Conservation (phyloP, 2,888 invertebrate species). For the Linyphia triangularis region DNA sequence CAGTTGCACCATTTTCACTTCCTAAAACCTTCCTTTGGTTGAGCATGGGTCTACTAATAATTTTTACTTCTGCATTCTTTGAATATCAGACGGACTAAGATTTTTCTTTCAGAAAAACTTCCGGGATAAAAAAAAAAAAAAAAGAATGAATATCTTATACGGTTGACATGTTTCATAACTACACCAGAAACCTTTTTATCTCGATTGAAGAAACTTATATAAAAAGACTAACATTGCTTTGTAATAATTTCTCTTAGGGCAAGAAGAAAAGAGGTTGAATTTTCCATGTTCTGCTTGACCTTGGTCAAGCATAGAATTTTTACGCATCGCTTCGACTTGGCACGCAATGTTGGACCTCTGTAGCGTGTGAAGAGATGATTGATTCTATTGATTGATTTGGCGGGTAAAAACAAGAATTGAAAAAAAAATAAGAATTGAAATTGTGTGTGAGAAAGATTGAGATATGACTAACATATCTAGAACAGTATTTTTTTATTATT, state of each 20-base stretch:
- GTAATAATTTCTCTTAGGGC: neutral
- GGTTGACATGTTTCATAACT: neutral
- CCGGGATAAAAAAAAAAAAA: too few species aligned
- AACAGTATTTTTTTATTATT: too few species aligned
- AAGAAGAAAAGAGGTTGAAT: conserved; percentile 17
- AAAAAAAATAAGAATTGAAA: too few species aligned
- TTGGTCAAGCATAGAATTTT: conserved; percentile 37
- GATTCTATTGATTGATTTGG: neutral
- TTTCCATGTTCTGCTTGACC: conserved; percentile 56
- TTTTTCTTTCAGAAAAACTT: neutral
- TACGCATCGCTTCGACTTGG: conserved; percentile 1
- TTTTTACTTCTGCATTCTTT: too few species aligned
- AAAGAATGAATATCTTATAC: neutral
- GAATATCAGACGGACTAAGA: too few species aligned
- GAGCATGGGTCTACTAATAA: too few species aligned
- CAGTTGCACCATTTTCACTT: too few species aligned
- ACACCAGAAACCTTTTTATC: neutral
- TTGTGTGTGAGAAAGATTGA: too few species aligned
- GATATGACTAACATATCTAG: too few species aligned
- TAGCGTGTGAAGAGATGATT: neutral
- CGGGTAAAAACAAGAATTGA: too few species aligned
- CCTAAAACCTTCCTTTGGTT: too few species aligned
- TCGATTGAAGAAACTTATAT: neutral
- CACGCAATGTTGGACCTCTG: conserved; percentile 1
- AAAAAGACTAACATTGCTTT: neutral